Evolutionary conservation across 2,888 invertebrate genomes (phyloP).

Genomic region (Geophilus truncorum): DNA sequence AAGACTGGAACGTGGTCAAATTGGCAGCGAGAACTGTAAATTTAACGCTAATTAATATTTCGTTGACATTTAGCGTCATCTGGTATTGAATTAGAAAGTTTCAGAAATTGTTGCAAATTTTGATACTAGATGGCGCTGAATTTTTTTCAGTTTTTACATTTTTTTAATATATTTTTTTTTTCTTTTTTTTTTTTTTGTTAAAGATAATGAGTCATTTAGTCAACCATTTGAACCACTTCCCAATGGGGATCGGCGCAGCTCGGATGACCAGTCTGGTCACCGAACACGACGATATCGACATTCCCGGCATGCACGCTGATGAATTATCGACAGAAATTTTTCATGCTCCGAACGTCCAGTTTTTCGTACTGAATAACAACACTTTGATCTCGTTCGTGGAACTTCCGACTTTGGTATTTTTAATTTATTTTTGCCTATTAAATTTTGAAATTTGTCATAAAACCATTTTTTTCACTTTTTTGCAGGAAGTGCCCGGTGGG

Average conservation of each 20-base stretch:
- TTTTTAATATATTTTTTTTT: neutral
- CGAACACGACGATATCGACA: slow-evolving; percentile 74
- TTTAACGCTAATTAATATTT: neutral
- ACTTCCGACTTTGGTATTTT: slow-evolving; percentile 64
- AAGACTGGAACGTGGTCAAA: slow-evolving; percentile 33
- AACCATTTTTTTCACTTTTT: too few relatives aligned
- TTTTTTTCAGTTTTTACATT: too few relatives aligned
- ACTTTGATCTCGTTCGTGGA: slow-evolving; percentile 83
- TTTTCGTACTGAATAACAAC: slow-evolving; percentile 74
- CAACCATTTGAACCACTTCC: slow-evolving; percentile 90
- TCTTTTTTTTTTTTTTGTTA: slow-evolving; percentile 36
- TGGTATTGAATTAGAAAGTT: too few relatives aligned
- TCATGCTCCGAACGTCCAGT: slow-evolving; percentile 74
- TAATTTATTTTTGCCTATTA: slow-evolving; percentile 13
- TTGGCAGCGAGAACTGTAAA: slow-evolving; percentile 37
- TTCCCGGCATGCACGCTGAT: slow-evolving; percentile 63
- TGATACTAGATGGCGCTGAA: too few relatives aligned
- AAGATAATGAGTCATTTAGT: slow-evolving; percentile 79
- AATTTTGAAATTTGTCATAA: too few relatives aligned
- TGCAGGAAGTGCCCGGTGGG: slow-evolving; percentile 65
- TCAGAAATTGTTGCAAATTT: too few relatives aligned
- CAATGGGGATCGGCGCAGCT: slow-evolving; percentile 82
- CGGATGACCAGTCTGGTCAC: slow-evolving; percentile 82
- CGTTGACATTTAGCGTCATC: neutral
- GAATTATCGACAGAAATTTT: slow-evolving; percentile 76